Percentiles rank a stretch among this genome's conserved stretches.
phyloP scores from a whole-genome alignment of 2,113 vertebrate genomes.

The Bubo bubo region DNA sequence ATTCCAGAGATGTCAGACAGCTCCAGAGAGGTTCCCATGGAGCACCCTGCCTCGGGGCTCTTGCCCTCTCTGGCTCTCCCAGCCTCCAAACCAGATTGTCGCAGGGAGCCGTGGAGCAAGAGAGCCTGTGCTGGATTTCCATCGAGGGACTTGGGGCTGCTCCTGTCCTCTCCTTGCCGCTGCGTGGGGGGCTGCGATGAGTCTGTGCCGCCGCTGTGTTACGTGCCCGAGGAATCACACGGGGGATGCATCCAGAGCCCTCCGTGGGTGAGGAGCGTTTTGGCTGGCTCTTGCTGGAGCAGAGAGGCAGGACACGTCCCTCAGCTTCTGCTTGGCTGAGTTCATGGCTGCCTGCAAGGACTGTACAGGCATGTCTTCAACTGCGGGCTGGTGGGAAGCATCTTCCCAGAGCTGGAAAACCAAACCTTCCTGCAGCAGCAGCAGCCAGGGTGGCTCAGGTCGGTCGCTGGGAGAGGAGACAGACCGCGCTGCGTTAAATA shows the following conservation, averaged over 20 bases:
- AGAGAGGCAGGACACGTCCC: neutral
- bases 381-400: neutral
- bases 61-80: neutral
- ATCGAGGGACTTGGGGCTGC: accelerated
- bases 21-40: conserved; percentile 6
- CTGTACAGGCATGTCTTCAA: neutral
- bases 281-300: neutral
- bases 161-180: neutral
- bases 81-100: neutral
- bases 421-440: accelerated
- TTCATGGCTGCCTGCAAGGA: neutral
- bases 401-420: neutral
- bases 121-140: neutral
- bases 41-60: neutral
- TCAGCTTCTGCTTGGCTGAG: neutral
- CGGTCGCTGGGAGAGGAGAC: neutral
- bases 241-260: neutral
- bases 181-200: neutral
- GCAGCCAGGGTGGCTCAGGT: neutral
- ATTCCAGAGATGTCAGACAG: conserved; percentile 39
- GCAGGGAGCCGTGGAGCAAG: neutral
- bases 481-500: accelerated
- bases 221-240: neutral
- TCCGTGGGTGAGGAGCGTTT: accelerated
- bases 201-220: neutral